These are phyloP conservation scores for Pristionchus maxplancki DNA, from an alignment of 2,888 invertebrate species.

Conservation along the genomic window DNA sequence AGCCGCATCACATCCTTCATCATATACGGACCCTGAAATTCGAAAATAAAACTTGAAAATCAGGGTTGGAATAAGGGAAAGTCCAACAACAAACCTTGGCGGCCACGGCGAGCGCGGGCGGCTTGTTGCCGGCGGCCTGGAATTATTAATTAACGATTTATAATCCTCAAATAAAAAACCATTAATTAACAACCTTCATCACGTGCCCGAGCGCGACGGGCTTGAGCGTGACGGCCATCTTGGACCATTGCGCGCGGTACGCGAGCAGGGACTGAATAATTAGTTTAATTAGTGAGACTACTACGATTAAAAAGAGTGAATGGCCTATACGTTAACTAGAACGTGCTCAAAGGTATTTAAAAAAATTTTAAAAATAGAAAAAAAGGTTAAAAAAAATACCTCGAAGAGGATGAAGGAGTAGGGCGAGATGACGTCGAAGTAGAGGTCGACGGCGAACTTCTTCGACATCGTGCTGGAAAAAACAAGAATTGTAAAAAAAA, in stretches of 20 bases:
- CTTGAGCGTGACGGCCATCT: conserved; percentile 44
- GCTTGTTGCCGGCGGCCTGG: not conserved
- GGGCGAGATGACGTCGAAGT: conserved; percentile 80
- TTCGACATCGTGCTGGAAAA: not conserved
- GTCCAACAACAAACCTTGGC: conserved; percentile 7
- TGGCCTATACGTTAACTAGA: too few species aligned
- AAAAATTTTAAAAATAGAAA: not conserved
- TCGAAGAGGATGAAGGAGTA: conserved; percentile 80
- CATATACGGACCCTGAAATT: conserved; percentile 47
- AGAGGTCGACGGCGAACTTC: conserved; percentile 74
- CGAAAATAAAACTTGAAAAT: not conserved
- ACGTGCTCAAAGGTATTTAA: not conserved
- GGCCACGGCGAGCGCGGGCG: conserved; percentile 38
- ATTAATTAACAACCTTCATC: conserved; percentile 6
- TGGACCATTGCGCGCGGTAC: conserved; percentile 60
- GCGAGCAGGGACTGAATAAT: conserved; percentile 73
- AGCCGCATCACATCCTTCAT: conserved; percentile 23
- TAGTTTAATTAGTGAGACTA: not conserved
- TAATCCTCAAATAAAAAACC: not conserved
- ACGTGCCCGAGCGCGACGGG: not conserved
- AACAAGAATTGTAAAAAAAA: not conserved
- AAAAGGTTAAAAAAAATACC: conserved; percentile 65
- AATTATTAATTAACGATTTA: not conserved
- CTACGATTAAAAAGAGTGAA: not conserved
- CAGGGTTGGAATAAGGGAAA: not conserved